Evolutionary conservation across 2,797 vertebrate genomes (phyloP), one percentile per base, ranked within the genome.

Genomic region (Tangara arthus): DNA sequence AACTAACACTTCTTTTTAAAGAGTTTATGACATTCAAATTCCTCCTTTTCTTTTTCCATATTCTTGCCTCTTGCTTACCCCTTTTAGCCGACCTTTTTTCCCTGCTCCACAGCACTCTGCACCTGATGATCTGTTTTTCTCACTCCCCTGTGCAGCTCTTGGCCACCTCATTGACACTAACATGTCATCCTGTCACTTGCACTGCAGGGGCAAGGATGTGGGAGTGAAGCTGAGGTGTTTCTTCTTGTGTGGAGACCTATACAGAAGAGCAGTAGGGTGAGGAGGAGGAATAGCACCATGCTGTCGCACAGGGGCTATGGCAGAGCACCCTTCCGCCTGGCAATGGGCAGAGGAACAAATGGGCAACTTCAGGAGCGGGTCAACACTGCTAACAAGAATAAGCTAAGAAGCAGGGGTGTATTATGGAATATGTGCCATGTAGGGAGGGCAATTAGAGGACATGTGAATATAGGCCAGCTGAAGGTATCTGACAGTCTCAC

Each of bases 321-420:
- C 32, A 26, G 39, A 46, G 34, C 50, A 46, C 15, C 22, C 28
- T 60, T 37, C 35, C 79, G 34, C 53, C 59, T 79, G 41, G 24
- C 0, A 2, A 16, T 2, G 11, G 12, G 28, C 15, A 18, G 42
- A 44, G 28, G 34, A 83, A 85, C n/a, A 70, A 81, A 44, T 15
- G 11, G 34, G 6, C 30, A 35, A 7, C 30, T 50, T 3, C 30
- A n/a, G 15, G 50, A 79, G 12, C 0, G 0, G 49, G 24, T 39
- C 75, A 79, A 8, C 27, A 13, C 41, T 61, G 50, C 24, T 39
- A 77, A 66, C 15, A n/a, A 8, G 15, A 50, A 20, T 12, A 53
- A 70, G 26, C 42, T 63, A 19, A 73, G 53, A 39, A 66, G 15
- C 6, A 24, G 30, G 30, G 15, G 8, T 50, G 44, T 53, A 32